Base-by-base conservation (phyloP, 2,888 invertebrate genomes). In the Molanna angustata region DNA sequence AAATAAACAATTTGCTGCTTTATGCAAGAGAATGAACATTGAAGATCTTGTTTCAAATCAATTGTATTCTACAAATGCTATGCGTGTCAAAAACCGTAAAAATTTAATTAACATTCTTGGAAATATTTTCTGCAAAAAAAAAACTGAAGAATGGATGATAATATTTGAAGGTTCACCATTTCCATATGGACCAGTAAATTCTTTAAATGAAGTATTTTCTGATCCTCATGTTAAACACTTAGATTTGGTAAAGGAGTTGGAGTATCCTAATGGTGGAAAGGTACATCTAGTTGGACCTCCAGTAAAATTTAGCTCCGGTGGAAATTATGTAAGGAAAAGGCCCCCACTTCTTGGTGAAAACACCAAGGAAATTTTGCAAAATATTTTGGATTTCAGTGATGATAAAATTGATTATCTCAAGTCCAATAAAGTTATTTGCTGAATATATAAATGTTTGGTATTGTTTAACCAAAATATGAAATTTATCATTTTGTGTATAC, bases 311-410 rank as follows among this genome's bases (percentile, higher is more conserved):
- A 88, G 88, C 62, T 80, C 80, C 45, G 84, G 86, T 0, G 80
- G 80, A 1, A 91, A 92, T 65, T 69, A 72, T 58, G 83, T 86
- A 0, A 79, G 88, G 52, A 73, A 74, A 2, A 81, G 93, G 0
- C 95, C 97, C 0, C 97, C 97, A 0, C 70, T 75, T 4, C 72
- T 96, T 19, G 97, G 96, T 0, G 84, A 97, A 67, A 95, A 98
- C 65, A 96, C 97, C 0, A 74, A 74, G 53, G 81, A 87, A 62
- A 79, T 97, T 43, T 73, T 97, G 32, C 68, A 70, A n/a, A 70
- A 80, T 54, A 66, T 89, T 57, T 71, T 92, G 37, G 79, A 82
- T 1, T 89, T 86, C 64, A 72, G 78, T 41, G 71, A 80, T 7
- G 69, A 73, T 14, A 73, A 80, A 64, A 82, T 92, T 62, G 61